Evolutionary conservation across 2,888 invertebrate species (phyloP).

Genomic region (Myopa testacea): DNA sequence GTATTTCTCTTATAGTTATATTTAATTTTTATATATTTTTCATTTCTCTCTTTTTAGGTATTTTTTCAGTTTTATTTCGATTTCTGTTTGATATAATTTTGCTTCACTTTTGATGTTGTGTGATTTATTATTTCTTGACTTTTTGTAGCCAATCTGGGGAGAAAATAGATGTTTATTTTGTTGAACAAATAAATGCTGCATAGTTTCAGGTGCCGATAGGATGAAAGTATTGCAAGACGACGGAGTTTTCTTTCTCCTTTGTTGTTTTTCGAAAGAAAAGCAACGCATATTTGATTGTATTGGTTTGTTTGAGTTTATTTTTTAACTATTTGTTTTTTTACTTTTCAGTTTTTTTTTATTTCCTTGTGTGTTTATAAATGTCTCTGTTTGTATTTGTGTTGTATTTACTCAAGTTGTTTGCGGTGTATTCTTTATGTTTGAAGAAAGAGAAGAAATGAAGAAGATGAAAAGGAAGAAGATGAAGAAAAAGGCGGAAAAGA

Average conservation of each 20-base stretch:
- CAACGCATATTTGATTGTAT: background rate
- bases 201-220: constrained; percentile 35
- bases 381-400: constrained; percentile 21
- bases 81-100: too few species aligned
- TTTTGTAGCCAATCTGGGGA: background rate
- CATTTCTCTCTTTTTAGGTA: too few species aligned
- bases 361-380: too few species aligned
- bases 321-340: too few species aligned
- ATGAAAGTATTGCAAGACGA: background rate
- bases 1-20: background rate
- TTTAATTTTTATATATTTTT: background rate
- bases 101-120: background rate
- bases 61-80: too few species aligned
- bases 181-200: constrained; percentile 3
- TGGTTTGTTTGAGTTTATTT: background rate
- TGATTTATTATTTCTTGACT: background rate
- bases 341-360: too few species aligned
- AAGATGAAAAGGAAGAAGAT: too few species aligned
- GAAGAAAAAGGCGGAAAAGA: too few species aligned
- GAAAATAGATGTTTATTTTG: background rate
- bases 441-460: background rate
- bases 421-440: background rate
- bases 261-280: background rate
- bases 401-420: constrained; percentile 33
- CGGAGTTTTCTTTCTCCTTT: background rate